phyloP scores from a whole-genome alignment of 1,140 invertebrate genomes.

The Meloidogyne chitwoodi region DNA sequence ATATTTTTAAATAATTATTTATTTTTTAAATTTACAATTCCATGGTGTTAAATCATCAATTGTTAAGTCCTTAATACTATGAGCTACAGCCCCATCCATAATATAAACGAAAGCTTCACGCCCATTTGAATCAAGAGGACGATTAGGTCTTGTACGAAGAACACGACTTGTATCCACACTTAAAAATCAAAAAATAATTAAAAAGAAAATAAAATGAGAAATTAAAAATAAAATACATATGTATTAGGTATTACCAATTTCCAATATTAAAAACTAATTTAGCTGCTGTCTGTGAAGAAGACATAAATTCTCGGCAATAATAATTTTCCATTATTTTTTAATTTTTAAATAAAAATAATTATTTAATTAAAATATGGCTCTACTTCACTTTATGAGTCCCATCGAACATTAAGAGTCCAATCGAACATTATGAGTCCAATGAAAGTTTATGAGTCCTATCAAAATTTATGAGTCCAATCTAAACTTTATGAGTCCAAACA shows the following conservation, averaged over 20 bases:
- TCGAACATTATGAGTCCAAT: no score
- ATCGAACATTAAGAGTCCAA: no score
- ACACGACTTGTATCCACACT: slow-evolving; percentile 26
- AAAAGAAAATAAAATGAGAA: not conserved
- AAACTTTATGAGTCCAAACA: no score
- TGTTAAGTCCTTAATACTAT: slow-evolving; percentile 26
- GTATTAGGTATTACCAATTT: slow-evolving; percentile 19
- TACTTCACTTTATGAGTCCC: no score
- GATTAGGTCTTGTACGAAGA: slow-evolving; percentile 18
- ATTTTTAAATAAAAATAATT: not conserved
- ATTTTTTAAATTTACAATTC: slow-evolving; percentile 20
- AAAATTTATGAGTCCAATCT: no score
- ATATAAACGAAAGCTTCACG: slow-evolving; percentile 26
- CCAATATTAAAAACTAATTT: slow-evolving; percentile 30
- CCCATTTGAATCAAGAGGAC: slow-evolving; percentile 25
- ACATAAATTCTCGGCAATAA: slow-evolving; percentile 25
- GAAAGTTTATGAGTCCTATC: no score
- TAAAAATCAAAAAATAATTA: not conserved
- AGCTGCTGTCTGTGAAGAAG: slow-evolving; percentile 21
- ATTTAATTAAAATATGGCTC: no score
- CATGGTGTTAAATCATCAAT: slow-evolving; percentile 32
- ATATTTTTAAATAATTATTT: not conserved
- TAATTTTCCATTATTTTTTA: slow-evolving; percentile 25
- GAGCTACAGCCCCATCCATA: slow-evolving; percentile 21
- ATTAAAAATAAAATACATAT: not conserved